These are phyloP conservation scores for Rhinogobio ventralis DNA, from an alignment of 2,797 vertebrate species.

Conservation along the genomic window DNA sequence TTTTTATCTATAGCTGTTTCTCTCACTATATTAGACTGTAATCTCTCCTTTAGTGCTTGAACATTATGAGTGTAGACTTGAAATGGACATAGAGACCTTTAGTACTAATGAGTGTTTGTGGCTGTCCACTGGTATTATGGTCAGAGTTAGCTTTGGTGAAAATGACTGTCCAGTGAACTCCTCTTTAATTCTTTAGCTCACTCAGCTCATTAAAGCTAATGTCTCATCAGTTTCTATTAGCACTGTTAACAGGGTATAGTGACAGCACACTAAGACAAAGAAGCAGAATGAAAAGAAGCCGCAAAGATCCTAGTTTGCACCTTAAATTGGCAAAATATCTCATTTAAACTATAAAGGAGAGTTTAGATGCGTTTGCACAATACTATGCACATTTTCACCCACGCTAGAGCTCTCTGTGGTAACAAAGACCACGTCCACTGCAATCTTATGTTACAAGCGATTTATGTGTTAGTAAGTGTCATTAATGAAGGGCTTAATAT, in stretches of 20 bases:
- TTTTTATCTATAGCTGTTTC: not conserved
- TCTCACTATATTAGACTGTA: not conserved
- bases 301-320: not conserved
- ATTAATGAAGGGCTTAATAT: conserved; percentile 47
- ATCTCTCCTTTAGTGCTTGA: not conserved
- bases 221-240: conserved; percentile 49
- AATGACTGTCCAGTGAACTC: conserved; percentile 31
- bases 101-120: conserved; percentile 37
- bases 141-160: conserved; percentile 32
- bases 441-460: conserved; percentile 22
- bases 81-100: conserved; percentile 27
- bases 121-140: conserved; percentile 24
- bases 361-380: not conserved
- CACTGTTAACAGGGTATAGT: conserved; percentile 14
- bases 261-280: conserved; percentile 36
- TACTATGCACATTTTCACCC: not conserved
- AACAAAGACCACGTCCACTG: conserved; percentile 20
- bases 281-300: not conserved
- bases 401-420: conserved; percentile 5
- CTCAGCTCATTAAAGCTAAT: conserved; percentile 51
- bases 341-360: not conserved
- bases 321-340: conserved; percentile 6
- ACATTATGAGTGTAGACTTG: conserved; percentile 19
- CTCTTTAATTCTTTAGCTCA: conserved; percentile 43
- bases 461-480: conserved; percentile 41